Evolutionary conservation across 1,140 invertebrate species (phyloP).

Genomic region (Steinernema feltiae): DNA sequence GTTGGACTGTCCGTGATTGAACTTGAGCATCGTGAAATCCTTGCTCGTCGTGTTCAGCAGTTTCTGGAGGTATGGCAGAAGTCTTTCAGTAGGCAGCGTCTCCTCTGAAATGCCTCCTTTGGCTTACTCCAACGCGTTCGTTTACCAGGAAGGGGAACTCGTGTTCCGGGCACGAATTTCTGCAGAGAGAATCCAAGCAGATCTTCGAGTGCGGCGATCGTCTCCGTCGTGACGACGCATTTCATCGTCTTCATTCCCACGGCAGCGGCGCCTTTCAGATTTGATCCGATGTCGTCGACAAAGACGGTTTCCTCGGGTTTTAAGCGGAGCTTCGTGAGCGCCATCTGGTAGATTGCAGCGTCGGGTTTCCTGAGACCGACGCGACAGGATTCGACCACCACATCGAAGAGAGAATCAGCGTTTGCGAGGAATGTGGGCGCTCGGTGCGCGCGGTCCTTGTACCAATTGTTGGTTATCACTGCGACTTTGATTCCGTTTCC

Average conservation of each 20-base stretch:
- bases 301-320: conserved; percentile 58
- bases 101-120: conserved; percentile 13
- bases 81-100: background rate
- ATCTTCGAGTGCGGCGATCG: conserved; percentile 55
- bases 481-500: conserved; percentile 59
- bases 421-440: conserved; percentile 45
- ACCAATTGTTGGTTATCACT: conserved; percentile 62
- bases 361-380: conserved; percentile 59
- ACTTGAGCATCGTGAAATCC: conserved; percentile 50
- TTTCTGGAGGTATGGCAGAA: conserved; percentile 25
- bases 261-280: conserved; percentile 58
- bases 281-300: conserved; percentile 60
- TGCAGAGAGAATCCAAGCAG: conserved; percentile 49
- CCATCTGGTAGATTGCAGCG: conserved; percentile 55
- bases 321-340: conserved; percentile 53
- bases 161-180: conserved; percentile 53
- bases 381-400: conserved; percentile 59
- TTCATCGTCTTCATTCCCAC: conserved; percentile 60
- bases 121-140: too few relatives aligned
- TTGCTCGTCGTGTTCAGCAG: conserved; percentile 37
- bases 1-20: conserved; percentile 61
- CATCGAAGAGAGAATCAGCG: conserved; percentile 54
- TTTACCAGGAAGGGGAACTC: conserved; percentile 13
- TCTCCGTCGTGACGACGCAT: conserved; percentile 46
- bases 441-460: conserved; percentile 40